Conservation (phyloP, 2,888 invertebrate genomes). For the Acrocyrtus sp. region DNA sequence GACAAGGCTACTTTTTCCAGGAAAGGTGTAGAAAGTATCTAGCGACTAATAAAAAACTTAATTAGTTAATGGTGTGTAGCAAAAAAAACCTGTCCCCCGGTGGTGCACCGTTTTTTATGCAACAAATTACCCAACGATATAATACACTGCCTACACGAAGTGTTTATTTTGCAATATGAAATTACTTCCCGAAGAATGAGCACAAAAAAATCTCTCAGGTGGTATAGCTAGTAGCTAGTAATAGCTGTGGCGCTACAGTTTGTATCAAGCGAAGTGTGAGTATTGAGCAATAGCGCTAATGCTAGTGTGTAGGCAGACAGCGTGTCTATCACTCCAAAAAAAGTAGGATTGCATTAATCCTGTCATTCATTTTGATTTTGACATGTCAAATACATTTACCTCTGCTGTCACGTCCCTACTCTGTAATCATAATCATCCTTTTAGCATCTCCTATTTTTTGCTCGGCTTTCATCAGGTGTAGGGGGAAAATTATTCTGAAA, state of each 20-base stretch:
- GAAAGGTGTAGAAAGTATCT: too few relatives aligned
- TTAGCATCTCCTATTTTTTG: background rate
- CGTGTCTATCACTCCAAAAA: too few relatives aligned
- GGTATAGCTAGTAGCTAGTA: too few relatives aligned
- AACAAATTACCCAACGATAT: background rate
- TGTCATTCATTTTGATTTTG: constrained; percentile 6
- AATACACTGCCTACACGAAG: too few relatives aligned
- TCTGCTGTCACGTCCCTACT: background rate
- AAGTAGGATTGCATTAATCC: constrained; percentile 1
- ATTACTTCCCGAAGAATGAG: too few relatives aligned
- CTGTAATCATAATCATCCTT: background rate
- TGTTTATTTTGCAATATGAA: too few relatives aligned
- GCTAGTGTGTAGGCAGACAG: too few relatives aligned
- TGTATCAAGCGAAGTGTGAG: too few relatives aligned
- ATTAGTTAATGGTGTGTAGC: constrained; percentile 34
- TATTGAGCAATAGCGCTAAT: too few relatives aligned
- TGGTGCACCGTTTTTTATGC: background rate
- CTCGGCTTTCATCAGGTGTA: background rate
- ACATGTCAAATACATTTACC: constrained; percentile 7
- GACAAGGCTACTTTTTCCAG: too few relatives aligned
- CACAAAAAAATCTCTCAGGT: too few relatives aligned
- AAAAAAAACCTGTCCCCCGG: background rate
- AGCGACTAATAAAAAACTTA: background rate
- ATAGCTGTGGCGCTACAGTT: too few relatives aligned
- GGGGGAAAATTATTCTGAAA: background rate